These are phyloP conservation scores for Pedetes capensis DNA, from an alignment of 2,113 vertebrate genomes.

Conservation along the genomic window DNA sequence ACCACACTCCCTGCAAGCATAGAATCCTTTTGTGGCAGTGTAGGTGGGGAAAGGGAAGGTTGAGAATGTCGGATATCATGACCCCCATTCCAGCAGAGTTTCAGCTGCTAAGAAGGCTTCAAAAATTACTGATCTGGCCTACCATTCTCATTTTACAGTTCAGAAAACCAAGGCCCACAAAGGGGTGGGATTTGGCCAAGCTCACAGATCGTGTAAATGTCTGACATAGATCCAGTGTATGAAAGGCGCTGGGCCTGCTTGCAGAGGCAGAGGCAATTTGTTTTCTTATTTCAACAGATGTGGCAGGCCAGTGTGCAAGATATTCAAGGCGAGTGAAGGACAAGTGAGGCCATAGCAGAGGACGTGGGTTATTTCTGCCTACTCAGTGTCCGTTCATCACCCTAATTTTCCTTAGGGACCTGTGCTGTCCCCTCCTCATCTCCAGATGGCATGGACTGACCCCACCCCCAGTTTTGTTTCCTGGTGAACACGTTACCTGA, in stretches of 20 bases:
- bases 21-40: background rate
- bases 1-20: background rate
- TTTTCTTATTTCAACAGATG: no score
- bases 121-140: background rate
- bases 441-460: background rate
- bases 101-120: background rate
- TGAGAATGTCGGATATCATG: background rate
- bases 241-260: background rate
- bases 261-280: background rate
- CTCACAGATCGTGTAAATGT: background rate
- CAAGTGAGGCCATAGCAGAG: background rate
- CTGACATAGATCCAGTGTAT: background rate
- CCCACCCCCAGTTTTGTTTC: background rate
- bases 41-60: background rate
- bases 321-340: background rate
- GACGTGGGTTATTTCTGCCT: background rate
- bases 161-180: no score
- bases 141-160: background rate
- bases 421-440: background rate
- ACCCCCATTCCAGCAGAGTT: background rate
- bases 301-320: background rate
- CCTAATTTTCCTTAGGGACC: background rate
- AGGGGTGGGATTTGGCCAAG: no score
- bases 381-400: background rate
- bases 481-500: background rate